These are phyloP conservation scores for Prorops nasuta DNA, from an alignment of 1,140 invertebrate genomes.

Conservation along the genomic window DNA sequence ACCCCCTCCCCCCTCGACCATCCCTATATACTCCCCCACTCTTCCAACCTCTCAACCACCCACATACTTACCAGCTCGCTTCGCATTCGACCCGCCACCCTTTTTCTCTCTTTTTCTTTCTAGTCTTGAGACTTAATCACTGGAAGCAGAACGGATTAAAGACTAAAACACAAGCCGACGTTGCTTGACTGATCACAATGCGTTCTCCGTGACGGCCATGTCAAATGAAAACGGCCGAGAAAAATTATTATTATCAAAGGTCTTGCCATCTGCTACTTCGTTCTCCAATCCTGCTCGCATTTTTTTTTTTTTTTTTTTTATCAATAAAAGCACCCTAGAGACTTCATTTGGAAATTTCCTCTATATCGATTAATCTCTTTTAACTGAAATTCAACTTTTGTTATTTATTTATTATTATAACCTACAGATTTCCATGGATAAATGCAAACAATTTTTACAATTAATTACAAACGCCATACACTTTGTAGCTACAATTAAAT, in stretches of 20 bases:
- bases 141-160: constrained; percentile 39
- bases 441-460: no score
- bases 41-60: constrained; percentile 14
- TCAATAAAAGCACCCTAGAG: no score
- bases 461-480: no score
- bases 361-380: no score
- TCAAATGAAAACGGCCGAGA: constrained; percentile 35
- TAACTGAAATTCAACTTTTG: no score
- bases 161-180: constrained; percentile 35
- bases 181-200: constrained; percentile 35
- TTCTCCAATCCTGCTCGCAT: not conserved
- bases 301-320: no score
- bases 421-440: no score
- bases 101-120: constrained; percentile 16
- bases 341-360: no score
- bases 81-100: constrained; percentile 6
- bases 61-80: constrained; percentile 13
- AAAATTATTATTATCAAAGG: constrained; percentile 31
- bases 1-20: constrained; percentile 1
- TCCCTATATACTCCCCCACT: constrained; percentile 11
- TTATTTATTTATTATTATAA: no score
- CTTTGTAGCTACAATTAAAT: no score
- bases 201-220: constrained; percentile 33
- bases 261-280: constrained; percentile 1
- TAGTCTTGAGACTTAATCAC: constrained; percentile 36